Evolutionary conservation across 1,140 invertebrate species (phyloP).

Genomic region (Euura lappo): DNA sequence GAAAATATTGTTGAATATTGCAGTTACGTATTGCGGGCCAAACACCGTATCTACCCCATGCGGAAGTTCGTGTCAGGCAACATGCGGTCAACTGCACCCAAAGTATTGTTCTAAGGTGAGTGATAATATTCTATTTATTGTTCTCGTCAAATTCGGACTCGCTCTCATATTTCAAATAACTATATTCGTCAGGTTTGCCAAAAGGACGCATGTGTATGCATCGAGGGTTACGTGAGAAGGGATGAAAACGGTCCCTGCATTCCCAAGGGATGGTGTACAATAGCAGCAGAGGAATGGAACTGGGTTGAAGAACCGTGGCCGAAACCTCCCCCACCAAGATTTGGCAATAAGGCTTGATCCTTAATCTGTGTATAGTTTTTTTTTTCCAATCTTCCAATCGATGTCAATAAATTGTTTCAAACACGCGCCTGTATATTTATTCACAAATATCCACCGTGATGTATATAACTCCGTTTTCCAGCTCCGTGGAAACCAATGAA

Average conservation of each 20-base stretch:
- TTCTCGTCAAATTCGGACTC: not conserved
- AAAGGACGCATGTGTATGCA: not conserved
- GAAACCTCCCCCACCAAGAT: not conserved
- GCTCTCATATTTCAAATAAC: no score
- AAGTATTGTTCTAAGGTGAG: not conserved
- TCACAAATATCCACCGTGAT: no score
- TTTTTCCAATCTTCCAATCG: no score
- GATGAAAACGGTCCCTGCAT: conserved; percentile 5
- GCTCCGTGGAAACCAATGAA: no score
- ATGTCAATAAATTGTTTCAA: no score
- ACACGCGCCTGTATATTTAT: no score
- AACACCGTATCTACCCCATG: not conserved
- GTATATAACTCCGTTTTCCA: no score
- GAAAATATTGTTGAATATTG: not conserved
- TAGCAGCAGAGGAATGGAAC: not conserved
- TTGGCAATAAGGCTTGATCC: no score
- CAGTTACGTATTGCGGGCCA: not conserved
- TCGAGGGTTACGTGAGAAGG: not conserved
- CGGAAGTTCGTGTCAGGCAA: not conserved
- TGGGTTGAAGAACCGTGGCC: not conserved
- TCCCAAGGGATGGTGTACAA: not conserved
- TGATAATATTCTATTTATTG: not conserved
- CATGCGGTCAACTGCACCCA: not conserved
- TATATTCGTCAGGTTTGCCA: not conserved
- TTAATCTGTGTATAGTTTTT: no score